These are phyloP conservation scores for Hippocampus mohnikei DNA, from an alignment of 2,113 vertebrate species.

Conservation along the genomic window DNA sequence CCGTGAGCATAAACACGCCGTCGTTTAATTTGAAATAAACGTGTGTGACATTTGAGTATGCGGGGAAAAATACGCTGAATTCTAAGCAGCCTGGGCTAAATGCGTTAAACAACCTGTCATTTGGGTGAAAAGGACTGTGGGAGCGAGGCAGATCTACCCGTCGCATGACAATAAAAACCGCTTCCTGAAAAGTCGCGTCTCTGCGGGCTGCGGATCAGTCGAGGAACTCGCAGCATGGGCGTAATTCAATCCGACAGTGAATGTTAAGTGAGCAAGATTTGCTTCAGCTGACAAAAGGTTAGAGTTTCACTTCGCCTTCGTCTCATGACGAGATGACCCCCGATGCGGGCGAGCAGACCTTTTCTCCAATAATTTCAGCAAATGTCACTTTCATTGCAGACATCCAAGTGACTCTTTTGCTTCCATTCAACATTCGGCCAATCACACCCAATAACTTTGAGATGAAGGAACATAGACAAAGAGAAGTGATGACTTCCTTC, in stretches of 20 bases:
- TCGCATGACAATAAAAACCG: background rate
- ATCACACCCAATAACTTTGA: slow-evolving; percentile 18
- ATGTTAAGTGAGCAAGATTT: background rate
- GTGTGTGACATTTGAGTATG: background rate
- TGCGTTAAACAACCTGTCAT: background rate
- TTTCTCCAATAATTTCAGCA: slow-evolving; percentile 1
- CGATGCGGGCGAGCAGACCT: background rate
- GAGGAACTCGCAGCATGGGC: background rate
- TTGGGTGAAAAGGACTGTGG: background rate
- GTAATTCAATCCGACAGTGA: background rate
- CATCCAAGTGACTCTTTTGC: slow-evolving; percentile 25
- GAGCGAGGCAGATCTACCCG: background rate
- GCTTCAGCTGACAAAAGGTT: slow-evolving; percentile 7
- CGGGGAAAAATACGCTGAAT: background rate
- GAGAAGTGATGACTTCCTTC: slow-evolving; percentile 5
- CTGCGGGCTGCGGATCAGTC: background rate
- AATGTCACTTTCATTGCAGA: slow-evolving; percentile 11
- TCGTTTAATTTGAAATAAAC: background rate
- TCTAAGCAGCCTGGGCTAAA: no score
- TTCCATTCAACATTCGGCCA: slow-evolving; percentile 48
- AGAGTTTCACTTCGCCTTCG: slow-evolving; percentile 6
- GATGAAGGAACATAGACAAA: slow-evolving; percentile 9
- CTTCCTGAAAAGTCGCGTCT: background rate
- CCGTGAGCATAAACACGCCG: background rate
- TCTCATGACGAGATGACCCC: background rate